Evolutionary conservation across 2,888 invertebrate species (phyloP).

Genomic region (Synergus gifuensis): DNA sequence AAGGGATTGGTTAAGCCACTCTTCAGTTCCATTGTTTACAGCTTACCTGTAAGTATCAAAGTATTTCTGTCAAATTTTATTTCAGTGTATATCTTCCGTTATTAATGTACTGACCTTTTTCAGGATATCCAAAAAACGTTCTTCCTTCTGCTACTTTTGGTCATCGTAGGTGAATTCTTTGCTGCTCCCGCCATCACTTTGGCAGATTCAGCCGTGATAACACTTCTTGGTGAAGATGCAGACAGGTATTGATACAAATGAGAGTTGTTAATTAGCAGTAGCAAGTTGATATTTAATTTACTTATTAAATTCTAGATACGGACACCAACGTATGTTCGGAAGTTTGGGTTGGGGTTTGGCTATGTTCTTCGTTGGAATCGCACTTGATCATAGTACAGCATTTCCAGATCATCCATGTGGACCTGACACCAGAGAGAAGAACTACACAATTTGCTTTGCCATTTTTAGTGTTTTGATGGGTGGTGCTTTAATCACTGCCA

Average conservation of each 20-base stretch:
- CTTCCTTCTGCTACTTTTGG: constrained; percentile 93
- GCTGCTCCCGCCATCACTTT: constrained; percentile 97
- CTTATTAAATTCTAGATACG: constrained; percentile 82
- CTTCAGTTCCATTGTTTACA: constrained; percentile 96
- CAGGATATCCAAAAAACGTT: constrained; percentile 97
- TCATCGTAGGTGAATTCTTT: constrained; percentile 98
- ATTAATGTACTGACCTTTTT: constrained; percentile 46
- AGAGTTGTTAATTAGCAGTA: background rate
- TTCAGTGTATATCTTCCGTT: background rate
- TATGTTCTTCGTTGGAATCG: constrained; percentile 99
- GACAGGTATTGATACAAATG: constrained; percentile 79
- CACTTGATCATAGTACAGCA: constrained; percentile 96
- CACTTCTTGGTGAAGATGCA: constrained; percentile 92
- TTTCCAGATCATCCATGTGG: constrained; percentile 96
- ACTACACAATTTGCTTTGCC: constrained; percentile 99
- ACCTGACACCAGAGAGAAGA: constrained; percentile 94
- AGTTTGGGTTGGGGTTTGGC: constrained; percentile 98
- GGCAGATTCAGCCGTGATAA: constrained; percentile 95
- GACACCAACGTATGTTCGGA: constrained; percentile 98
- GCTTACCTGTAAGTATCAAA: constrained; percentile 77
- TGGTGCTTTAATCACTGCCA: constrained; percentile 94
- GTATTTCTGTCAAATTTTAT: background rate
- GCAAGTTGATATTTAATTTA: background rate
- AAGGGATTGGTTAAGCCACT: constrained; percentile 91
- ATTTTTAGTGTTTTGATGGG: constrained; percentile 98